These are phyloP conservation scores for Nasalis larvatus DNA, from an alignment of 2,113 vertebrate genomes.

Conservation along the genomic window DNA sequence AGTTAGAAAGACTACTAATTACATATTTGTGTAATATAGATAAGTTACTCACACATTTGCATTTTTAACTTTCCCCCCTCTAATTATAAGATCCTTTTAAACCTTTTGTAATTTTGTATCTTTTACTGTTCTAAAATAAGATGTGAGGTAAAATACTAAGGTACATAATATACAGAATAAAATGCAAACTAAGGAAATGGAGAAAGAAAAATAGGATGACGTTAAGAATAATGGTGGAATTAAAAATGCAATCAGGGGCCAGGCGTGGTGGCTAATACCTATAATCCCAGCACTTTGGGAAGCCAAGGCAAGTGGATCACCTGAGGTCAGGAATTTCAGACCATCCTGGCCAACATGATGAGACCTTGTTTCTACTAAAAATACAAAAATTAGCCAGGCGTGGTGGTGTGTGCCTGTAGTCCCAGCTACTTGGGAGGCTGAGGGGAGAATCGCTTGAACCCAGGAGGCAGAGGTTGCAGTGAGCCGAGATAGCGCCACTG, in stretches of 20 bases:
- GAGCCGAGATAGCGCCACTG: too few relatives aligned
- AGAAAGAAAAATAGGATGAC: conserved; percentile 23
- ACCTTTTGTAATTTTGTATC: neutral
- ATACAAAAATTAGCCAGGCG: too few relatives aligned
- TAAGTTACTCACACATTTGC: neutral
- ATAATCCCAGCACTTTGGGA: too few relatives aligned
- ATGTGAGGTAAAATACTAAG: neutral
- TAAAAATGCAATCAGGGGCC: neutral
- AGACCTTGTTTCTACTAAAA: too few relatives aligned
- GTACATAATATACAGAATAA: neutral
- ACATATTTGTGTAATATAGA: neutral
- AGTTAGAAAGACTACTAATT: neutral
- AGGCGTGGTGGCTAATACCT: too few relatives aligned
- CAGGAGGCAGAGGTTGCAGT: too few relatives aligned
- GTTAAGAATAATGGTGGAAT: neutral
- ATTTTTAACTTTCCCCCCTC: neutral
- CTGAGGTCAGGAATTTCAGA: too few relatives aligned
- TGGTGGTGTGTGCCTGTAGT: too few relatives aligned
- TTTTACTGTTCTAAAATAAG: conserved; percentile 5
- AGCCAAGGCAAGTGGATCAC: too few relatives aligned
- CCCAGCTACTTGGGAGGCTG: too few relatives aligned
- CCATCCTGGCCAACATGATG: too few relatives aligned
- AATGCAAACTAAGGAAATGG: neutral
- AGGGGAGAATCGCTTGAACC: too few relatives aligned
- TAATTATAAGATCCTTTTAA: neutral